A percentile compares a stretch with the other conserved stretches of the same genome.
Evolutionary conservation across 1,140 invertebrate species (phyloP).

Genomic region (Brachionus rubens): DNA sequence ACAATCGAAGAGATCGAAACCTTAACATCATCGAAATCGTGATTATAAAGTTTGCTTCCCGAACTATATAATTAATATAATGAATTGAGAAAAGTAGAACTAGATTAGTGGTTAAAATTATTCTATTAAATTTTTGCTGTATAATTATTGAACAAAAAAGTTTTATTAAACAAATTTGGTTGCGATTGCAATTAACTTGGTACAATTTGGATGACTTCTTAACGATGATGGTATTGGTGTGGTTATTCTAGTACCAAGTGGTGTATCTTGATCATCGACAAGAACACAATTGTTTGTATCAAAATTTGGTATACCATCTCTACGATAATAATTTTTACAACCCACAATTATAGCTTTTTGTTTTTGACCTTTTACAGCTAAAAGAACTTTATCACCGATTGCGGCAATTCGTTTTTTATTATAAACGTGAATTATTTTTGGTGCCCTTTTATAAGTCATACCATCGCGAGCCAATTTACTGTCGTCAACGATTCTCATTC

Average conservation of each 20-base stretch:
- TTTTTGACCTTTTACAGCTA: constrained; percentile 95
- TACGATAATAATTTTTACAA: constrained; percentile 73
- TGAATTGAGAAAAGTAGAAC: too few species aligned
- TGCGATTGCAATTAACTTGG: constrained; percentile 87
- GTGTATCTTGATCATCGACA: constrained; percentile 87
- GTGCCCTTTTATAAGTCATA: constrained; percentile 38
- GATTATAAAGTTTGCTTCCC: too few species aligned
- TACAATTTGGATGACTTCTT: constrained; percentile 79
- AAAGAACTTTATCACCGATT: constrained; percentile 73
- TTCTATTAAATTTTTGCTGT: too few species aligned
- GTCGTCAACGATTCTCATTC: constrained; percentile 46
- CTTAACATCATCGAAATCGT: too few species aligned
- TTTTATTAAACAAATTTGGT: constrained; percentile 78
- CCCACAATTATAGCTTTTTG: constrained; percentile 92
- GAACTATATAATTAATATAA: too few species aligned
- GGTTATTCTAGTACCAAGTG: constrained; percentile 85
- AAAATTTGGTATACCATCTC: constrained; percentile 77
- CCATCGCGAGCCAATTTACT: constrained; percentile 40
- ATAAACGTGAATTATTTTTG: constrained; percentile 67
- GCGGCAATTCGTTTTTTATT: constrained; percentile 69
- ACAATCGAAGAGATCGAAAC: too few species aligned
- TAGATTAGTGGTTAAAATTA: too few species aligned
- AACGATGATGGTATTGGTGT: constrained; percentile 88
- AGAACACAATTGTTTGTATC: constrained; percentile 95
- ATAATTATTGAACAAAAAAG: too few species aligned